Conservation (phyloP, 2,113 vertebrate species). For the Ellobius talpinus region DNA sequence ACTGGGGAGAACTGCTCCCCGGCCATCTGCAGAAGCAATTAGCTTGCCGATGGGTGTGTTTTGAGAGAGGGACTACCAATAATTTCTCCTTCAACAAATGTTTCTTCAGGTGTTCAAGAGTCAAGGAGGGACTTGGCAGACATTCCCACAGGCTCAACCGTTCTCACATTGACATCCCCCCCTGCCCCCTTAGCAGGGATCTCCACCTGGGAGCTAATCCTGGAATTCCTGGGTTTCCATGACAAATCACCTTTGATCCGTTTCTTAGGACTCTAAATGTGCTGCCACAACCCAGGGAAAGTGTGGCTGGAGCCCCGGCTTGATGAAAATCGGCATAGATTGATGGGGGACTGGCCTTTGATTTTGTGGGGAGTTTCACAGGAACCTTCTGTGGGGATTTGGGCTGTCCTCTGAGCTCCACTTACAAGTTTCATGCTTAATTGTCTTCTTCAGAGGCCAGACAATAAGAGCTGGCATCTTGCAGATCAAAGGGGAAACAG, state of each 20-base stretch:
- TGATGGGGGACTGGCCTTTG: neutral
- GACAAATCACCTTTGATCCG: conserved; percentile 72
- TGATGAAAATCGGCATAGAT: conserved; percentile 55
- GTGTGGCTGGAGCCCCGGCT: conserved; percentile 37
- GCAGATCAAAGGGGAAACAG: conserved; percentile 77
- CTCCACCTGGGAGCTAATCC: conserved; percentile 56
- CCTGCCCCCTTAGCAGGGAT: neutral
- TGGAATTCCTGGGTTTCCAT: conserved; percentile 69
- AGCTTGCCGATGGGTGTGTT: conserved; percentile 72
- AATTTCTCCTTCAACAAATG: conserved; percentile 78
- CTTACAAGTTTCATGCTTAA: conserved; percentile 77
- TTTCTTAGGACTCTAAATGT: conserved; percentile 56
- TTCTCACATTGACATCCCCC: conserved; percentile 38
- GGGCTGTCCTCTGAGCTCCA: conserved; percentile 59
- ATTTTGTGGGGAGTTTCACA: conserved; percentile 11
- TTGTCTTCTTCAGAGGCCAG: conserved; percentile 77
- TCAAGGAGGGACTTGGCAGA: conserved; percentile 69
- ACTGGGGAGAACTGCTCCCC: neutral
- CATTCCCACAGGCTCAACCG: conserved; percentile 52
- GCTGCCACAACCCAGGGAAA: conserved; percentile 59
- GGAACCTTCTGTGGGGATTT: conserved; percentile 19
- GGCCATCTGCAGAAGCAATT: conserved; percentile 80
- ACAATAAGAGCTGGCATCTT: conserved; percentile 77
- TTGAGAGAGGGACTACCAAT: conserved; percentile 76
- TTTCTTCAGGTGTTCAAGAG: conserved; percentile 82